Evolutionary conservation across 1,140 invertebrate species (phyloP).

Genomic region (Triops cancriformis): DNA sequence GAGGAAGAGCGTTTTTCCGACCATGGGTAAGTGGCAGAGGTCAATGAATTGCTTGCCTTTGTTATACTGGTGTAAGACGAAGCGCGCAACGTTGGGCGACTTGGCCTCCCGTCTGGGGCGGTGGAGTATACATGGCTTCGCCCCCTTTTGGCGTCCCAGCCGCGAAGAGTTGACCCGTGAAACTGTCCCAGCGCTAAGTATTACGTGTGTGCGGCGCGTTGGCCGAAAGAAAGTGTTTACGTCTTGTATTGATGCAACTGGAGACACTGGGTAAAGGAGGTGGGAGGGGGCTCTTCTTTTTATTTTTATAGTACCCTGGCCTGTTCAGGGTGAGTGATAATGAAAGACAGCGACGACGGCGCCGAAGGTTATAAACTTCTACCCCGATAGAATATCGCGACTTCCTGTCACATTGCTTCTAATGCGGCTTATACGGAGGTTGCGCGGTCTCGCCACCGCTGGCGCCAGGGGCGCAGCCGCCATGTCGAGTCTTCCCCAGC

Average conservation of each 20-base stretch:
- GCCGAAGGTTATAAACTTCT: neutral
- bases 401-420: neutral
- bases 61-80: neutral
- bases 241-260: conserved; percentile 4
- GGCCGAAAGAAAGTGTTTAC: neutral
- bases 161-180: neutral
- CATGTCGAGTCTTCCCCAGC: no score
- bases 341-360: conserved; percentile 12
- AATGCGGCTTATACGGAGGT: no score
- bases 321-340: neutral
- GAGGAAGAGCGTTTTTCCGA: neutral
- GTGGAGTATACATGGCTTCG: no score
- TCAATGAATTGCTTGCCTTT: neutral
- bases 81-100: neutral
- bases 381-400: neutral
- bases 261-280: neutral
- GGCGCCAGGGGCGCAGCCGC: no score
- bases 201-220: neutral
- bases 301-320: neutral
- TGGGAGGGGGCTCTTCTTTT: neutral
- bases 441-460: no score
- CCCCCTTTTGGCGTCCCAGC: neutral
- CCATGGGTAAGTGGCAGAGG: neutral
- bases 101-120: no score
- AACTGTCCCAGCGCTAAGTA: neutral